These are phyloP conservation scores for Sepioteuthis lessoniana DNA, from an alignment of 2,888 invertebrate genomes.

Conservation along the genomic window DNA sequence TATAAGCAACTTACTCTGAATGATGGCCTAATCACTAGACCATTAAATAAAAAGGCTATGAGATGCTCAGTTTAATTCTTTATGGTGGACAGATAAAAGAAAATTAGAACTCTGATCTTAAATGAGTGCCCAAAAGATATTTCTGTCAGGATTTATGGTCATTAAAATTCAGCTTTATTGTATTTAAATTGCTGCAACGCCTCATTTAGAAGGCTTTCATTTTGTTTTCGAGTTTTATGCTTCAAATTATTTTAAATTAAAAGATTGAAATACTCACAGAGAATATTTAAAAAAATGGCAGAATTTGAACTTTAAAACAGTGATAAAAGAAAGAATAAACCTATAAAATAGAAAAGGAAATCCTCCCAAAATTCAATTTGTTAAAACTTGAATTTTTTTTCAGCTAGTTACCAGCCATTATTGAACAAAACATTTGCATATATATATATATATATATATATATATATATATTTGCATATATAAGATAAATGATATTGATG, in stretches of 20 bases:
- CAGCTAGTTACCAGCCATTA: conserved; percentile 8
- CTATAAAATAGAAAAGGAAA: background rate
- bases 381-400: background rate
- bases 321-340: background rate
- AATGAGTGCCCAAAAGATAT: background rate
- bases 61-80: background rate
- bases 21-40: background rate
- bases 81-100: background rate
- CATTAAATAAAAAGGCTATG: background rate
- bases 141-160: background rate
- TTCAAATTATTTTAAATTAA: background rate
- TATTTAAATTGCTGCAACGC: background rate
- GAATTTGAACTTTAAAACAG: background rate
- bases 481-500: conserved; percentile 12
- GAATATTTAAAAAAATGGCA: background rate
- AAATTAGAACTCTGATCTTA: background rate
- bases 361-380: background rate
- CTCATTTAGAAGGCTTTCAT: background rate
- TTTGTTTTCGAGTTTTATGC: background rate
- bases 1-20: background rate
- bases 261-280: background rate
- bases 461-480: background rate
- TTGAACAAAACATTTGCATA: conserved; percentile 33
- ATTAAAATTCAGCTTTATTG: background rate
- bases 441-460: background rate